phyloP scores from a whole-genome alignment of 2,797 vertebrate species.

The Halcyon leucocephala region DNA sequence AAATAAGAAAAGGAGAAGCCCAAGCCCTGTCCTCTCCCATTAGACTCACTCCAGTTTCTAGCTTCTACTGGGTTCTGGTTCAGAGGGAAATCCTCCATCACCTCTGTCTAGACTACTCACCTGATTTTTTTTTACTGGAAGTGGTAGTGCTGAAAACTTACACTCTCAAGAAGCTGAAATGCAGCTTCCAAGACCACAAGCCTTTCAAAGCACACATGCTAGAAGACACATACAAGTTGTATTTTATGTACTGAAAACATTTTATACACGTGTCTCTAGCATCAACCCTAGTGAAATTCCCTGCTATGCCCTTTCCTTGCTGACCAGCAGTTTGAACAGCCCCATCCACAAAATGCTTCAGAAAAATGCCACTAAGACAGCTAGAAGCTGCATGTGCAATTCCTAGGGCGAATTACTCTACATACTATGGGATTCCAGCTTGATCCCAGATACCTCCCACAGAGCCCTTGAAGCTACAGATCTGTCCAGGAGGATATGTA shows the following conservation, averaged over 20 bases:
- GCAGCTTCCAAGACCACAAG: not conserved
- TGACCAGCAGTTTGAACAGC: not conserved
- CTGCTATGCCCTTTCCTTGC: not conserved
- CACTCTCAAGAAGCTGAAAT: not conserved
- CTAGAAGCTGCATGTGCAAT: not conserved
- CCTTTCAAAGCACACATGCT: not conserved
- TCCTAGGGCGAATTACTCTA: not conserved
- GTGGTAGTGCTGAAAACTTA: not conserved
- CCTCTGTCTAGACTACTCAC: constrained; percentile 60
- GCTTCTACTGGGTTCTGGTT: not conserved
- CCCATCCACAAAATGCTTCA: not conserved
- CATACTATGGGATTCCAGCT: not conserved
- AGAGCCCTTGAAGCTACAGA: constrained; percentile 17
- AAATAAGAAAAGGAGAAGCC: not conserved
- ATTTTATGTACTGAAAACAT: not conserved
- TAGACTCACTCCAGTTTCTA: not conserved
- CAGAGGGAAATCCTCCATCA: constrained; percentile 20
- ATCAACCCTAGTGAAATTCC: not conserved
- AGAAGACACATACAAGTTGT: not conserved
- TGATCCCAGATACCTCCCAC: not conserved
- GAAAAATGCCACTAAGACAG: not conserved
- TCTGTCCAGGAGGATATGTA: constrained; percentile 12
- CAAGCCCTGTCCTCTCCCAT: constrained; percentile 8
- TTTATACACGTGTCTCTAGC: accelerated
- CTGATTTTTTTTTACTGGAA: constrained; percentile 14